Percentiles rank a stretch among this genome's conserved stretches.
phyloP scores from a whole-genome alignment of 2,113 vertebrate genomes.

The Cisticola juncidis region DNA sequence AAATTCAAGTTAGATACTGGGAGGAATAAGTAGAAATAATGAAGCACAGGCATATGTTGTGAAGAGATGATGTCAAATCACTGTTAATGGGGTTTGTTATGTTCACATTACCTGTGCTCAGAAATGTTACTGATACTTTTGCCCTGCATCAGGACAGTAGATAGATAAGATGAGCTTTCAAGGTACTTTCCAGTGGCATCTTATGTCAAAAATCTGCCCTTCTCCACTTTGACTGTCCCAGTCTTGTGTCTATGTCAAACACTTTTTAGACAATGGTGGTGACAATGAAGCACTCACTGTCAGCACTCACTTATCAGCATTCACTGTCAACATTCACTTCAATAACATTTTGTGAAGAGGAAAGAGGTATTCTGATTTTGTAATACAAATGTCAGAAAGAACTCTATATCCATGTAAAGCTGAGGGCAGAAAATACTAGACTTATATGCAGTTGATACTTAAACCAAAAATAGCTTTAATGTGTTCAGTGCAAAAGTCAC shows the following conservation, averaged over 20 bases:
- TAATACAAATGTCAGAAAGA: neutral
- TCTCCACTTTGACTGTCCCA: neutral
- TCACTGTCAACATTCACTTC: neutral
- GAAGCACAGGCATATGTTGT: neutral
- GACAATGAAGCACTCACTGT: neutral
- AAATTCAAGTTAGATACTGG: neutral
- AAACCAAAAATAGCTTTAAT: neutral
- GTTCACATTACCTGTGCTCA: neutral
- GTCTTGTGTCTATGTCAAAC: neutral
- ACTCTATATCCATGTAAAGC: neutral
- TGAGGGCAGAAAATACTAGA: neutral
- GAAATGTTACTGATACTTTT: neutral
- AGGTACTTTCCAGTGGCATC: neutral
- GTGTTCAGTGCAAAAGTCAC: neutral
- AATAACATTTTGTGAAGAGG: neutral
- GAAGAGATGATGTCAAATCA: neutral
- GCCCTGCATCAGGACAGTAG: neutral
- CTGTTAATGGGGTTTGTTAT: neutral
- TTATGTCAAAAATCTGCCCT: neutral
- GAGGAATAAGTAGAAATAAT: neutral
- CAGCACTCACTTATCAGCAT: neutral
- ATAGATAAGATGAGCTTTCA: neutral
- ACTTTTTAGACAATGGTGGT: neutral
- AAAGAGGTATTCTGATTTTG: neutral
- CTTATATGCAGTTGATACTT: neutral